Evolutionary conservation across 2,888 invertebrate genomes (phyloP).

Genomic region (Limnephilus rhombicus): DNA sequence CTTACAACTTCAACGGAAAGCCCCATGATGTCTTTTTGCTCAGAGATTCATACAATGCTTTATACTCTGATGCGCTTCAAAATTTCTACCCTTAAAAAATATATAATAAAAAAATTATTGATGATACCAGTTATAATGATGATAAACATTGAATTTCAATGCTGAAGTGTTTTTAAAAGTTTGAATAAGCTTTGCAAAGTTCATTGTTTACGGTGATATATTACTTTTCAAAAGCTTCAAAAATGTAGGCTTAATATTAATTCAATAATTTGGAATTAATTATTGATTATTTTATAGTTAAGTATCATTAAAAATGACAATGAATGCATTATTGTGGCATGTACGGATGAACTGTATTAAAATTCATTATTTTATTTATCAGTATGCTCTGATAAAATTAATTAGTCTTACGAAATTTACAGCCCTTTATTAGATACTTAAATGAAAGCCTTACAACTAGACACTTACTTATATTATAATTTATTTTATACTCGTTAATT

Average conservation of each 20-base stretch:
- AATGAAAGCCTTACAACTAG: not conserved
- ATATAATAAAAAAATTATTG: not conserved
- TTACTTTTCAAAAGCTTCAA: not conserved
- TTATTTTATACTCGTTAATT: not conserved
- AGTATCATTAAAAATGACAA: not conserved
- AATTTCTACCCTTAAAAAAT: slow-evolving; percentile 82
- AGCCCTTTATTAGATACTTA: not conserved
- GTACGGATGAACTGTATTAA: not conserved
- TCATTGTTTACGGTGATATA: not conserved
- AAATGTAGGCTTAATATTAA: not conserved
- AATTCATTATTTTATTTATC: not conserved
- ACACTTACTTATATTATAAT: not conserved
- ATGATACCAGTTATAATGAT: slow-evolving; percentile 14
- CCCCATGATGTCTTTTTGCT: slow-evolving; percentile 83
- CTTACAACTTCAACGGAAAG: slow-evolving; percentile 88
- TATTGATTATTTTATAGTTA: not conserved
- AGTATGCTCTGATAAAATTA: not conserved
- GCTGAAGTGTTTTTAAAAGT: slow-evolving; percentile 18
- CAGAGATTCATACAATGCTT: slow-evolving; percentile 82
- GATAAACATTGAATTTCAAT: not conserved
- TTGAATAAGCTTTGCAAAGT: not conserved
- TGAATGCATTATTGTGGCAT: not conserved
- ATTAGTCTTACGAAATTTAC: not conserved
- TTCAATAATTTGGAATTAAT: not conserved
- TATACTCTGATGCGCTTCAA: slow-evolving; percentile 83